Conservation (phyloP, 2,113 vertebrate species). For the cattle (Bos taurus) region DNA sequence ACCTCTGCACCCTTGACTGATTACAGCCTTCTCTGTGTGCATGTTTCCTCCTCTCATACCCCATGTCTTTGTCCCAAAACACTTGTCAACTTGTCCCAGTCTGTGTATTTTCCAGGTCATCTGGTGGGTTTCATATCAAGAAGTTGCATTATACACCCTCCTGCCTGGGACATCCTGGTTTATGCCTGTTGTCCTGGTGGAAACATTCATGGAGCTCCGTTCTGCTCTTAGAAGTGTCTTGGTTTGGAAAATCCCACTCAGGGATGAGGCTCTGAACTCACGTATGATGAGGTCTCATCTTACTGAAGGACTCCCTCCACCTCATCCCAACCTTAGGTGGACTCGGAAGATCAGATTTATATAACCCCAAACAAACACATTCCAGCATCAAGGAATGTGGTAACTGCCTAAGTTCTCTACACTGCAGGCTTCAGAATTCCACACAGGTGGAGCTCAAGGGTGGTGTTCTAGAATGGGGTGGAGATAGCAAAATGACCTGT, state of each 20-base stretch:
- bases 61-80: background rate
- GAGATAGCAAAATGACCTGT: background rate
- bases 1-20: background rate
- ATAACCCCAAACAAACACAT: background rate
- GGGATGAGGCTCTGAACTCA: background rate
- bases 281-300: background rate
- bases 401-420: background rate
- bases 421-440: background rate
- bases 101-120: background rate
- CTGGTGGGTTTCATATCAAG: background rate
- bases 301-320: background rate
- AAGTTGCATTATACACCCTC: background rate
- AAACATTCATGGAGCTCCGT: background rate
- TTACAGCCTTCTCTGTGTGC: background rate
- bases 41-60: background rate
- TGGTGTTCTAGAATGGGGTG: background rate
- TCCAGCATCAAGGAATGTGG: background rate
- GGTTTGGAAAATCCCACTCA: background rate
- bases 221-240: background rate
- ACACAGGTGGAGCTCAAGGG: background rate
- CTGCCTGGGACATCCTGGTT: background rate
- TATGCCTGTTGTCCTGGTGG: background rate
- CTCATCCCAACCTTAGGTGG: background rate
- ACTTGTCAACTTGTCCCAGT: background rate
- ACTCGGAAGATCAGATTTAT: background rate